Evolutionary conservation across 2,113 vertebrate species (phyloP).

Genomic region (western clawed frog (Xenopus tropicalis)): UCB_Xtro_10.0 CM004447.2:154179001-154179500

Average conservation of each 20-base stretch:
- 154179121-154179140: slow-evolving; percentile 57
- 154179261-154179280: slow-evolving; percentile 49
- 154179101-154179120: slow-evolving; percentile 58
- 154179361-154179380: slow-evolving; percentile 89
- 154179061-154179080: slow-evolving; percentile 52
- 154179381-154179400: slow-evolving; percentile 59
- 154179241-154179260: slow-evolving; percentile 54
- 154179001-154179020: slow-evolving; percentile 81
- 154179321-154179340: slow-evolving; percentile 86
- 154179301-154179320: slow-evolving; percentile 90
- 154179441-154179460: neutral
- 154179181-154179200: neutral
- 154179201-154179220: neutral
- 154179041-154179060: slow-evolving; percentile 65
- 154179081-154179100: slow-evolving; percentile 55
- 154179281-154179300: slow-evolving; percentile 73
- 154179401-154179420: slow-evolving; percentile 47
- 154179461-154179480: slow-evolving; percentile 16
- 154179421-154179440: slow-evolving; percentile 54
- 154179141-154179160: slow-evolving; percentile 52
- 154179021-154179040: slow-evolving; percentile 74
- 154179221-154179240: fast-evolving
- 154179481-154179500: slow-evolving; percentile 39
- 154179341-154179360: slow-evolving; percentile 90
- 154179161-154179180: slow-evolving; percentile 47